Conservation (phyloP, 2,888 invertebrate genomes). For the Hetaerina titia region DNA sequence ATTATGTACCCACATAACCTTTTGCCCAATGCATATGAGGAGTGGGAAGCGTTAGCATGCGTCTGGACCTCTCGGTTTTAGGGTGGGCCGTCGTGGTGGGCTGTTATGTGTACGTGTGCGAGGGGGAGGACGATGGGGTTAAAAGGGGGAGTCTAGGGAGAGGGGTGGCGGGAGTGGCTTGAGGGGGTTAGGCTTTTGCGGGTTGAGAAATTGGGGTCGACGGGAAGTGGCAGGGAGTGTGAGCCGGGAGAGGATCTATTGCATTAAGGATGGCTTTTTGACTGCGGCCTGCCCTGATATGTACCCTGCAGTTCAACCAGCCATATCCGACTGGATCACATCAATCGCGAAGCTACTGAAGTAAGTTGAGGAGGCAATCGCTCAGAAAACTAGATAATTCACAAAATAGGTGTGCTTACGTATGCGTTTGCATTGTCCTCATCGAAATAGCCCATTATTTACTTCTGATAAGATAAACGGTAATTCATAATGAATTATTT, state of each 20-base stretch:
- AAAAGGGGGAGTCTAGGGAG: not conserved
- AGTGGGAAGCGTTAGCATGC: conserved; percentile 34
- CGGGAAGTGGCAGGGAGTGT: conserved; percentile 6
- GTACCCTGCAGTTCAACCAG: conserved; percentile 35
- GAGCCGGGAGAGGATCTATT: not conserved
- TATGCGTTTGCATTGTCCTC: not conserved
- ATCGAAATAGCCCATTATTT: not conserved
- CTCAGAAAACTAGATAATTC: not conserved
- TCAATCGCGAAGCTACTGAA: not conserved
- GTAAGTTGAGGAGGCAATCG: not conserved
- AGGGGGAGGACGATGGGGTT: conserved; percentile 14
- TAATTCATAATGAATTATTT: not conserved
- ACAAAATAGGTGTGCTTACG: not conserved
- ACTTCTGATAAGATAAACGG: not conserved
- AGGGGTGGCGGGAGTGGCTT: not conserved
- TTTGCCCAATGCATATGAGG: conserved; percentile 57
- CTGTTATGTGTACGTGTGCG: conserved; percentile 32
- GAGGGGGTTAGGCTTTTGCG: not conserved
- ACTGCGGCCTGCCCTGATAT: not conserved
- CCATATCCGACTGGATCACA: not conserved
- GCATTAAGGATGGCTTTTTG: conserved; percentile 47
- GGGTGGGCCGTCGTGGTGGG: not conserved
- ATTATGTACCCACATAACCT: conserved; percentile 64
- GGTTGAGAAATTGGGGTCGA: conserved; percentile 58
- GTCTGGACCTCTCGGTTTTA: conserved; percentile 32